Percentiles rank a stretch among this genome's conserved stretches.
Evolutionary conservation across 2,113 vertebrate species (phyloP).

Genomic region (Psittacula cyanocephala): DNA sequence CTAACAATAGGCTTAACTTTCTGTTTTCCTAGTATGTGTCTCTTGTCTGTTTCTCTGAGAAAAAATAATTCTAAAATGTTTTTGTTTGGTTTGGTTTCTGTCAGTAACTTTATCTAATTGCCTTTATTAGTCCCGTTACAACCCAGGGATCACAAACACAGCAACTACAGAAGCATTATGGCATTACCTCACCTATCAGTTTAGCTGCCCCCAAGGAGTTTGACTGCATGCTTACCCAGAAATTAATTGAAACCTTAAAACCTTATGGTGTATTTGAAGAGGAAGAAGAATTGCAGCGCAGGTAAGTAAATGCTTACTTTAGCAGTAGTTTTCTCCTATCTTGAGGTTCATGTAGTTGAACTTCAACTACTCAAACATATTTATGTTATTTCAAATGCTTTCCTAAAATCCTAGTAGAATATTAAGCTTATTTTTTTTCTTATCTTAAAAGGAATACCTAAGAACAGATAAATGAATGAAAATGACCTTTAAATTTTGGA

Average conservation of each 20-base stretch:
- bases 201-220: slow-evolving; percentile 85
- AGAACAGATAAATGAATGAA: background rate
- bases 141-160: slow-evolving; percentile 83
- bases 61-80: background rate
- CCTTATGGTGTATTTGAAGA: slow-evolving; percentile 89
- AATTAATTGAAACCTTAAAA: slow-evolving; percentile 83
- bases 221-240: slow-evolving; percentile 85
- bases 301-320: slow-evolving; percentile 62
- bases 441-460: background rate
- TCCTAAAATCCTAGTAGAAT: background rate
- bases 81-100: background rate
- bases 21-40: background rate
- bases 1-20: background rate
- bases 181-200: slow-evolving; percentile 90
- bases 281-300: slow-evolving; percentile 86
- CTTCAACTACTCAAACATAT: background rate
- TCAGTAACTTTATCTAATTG: slow-evolving; percentile 68
- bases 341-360: background rate
- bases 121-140: slow-evolving; percentile 79
- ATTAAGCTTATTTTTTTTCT: background rate
- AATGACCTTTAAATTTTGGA: background rate
- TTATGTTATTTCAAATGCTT: background rate
- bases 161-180: slow-evolving; percentile 83
- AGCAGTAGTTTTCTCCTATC: background rate
- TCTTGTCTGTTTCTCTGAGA: background rate